Conservation (phyloP, 2,113 vertebrate genomes). For the Lipophrys pholis region DNA sequence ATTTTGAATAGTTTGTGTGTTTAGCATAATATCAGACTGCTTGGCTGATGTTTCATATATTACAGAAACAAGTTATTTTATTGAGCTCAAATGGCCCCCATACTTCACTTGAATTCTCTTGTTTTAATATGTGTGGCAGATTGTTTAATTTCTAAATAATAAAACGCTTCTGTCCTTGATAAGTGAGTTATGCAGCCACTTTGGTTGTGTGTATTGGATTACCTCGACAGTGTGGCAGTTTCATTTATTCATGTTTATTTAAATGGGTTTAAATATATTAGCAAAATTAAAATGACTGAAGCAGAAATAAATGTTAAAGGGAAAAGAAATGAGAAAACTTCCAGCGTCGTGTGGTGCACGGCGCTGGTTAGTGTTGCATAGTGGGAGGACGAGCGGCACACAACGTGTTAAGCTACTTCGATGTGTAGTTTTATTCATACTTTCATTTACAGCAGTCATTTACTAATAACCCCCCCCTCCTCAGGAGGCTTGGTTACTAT, state of each 20-base stretch:
- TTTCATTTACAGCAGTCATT: neutral
- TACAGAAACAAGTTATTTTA: too few relatives aligned
- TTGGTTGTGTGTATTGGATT: neutral
- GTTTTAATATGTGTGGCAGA: neutral
- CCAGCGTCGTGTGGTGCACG: neutral
- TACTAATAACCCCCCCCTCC: neutral
- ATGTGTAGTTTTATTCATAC: neutral
- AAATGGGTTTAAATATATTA: neutral
- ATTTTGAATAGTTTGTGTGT: too few relatives aligned
- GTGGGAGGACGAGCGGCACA: neutral
- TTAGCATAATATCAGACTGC: too few relatives aligned
- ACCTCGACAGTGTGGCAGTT: neutral
- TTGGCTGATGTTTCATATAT: too few relatives aligned
- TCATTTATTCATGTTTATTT: neutral
- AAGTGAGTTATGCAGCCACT: neutral
- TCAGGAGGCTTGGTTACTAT: neutral
- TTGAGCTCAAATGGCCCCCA: too few relatives aligned
- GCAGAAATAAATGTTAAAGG: neutral
- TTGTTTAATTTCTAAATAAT: neutral
- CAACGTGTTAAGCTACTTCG: neutral
- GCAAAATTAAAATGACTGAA: slow-evolving; percentile 25
- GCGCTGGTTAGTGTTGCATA: too few relatives aligned
- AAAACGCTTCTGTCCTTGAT: neutral
- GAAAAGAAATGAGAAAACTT: slow-evolving; percentile 18
- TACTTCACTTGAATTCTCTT: neutral